Conservation (phyloP, 2,888 invertebrate genomes). For the Metopia argyrocephala region DNA sequence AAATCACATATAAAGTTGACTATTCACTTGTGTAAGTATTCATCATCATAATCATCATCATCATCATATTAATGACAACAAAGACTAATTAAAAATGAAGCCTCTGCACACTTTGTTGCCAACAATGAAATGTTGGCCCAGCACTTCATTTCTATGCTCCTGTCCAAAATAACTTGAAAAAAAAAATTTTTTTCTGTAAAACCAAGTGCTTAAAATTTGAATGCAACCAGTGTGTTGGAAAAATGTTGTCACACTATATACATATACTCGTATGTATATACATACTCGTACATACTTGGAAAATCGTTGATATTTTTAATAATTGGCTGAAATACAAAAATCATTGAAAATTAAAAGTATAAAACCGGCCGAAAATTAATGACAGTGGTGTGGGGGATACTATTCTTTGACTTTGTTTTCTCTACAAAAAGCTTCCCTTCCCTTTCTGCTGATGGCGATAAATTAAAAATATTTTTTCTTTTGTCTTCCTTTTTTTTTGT, state of each 20-base stretch:
- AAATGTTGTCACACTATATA: constrained; percentile 56
- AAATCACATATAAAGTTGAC: not conserved
- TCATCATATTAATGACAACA: constrained; percentile 62
- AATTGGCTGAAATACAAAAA: constrained; percentile 50
- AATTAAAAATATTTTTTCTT: constrained; percentile 63
- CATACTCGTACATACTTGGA: too few species aligned
- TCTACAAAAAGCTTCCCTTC: not conserved
- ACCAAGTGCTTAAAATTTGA: not conserved
- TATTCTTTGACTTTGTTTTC: not conserved
- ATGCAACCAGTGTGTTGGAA: constrained; percentile 52
- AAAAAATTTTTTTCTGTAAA: not conserved
- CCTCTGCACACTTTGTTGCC: not conserved
- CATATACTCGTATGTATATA: too few species aligned
- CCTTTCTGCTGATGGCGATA: constrained; percentile 45
- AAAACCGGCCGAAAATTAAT: constrained; percentile 16
- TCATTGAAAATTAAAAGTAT: not conserved
- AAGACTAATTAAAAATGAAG: constrained; percentile 60
- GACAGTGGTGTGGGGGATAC: too few species aligned
- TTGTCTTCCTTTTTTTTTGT: constrained; percentile 2
- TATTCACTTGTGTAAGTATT: constrained; percentile 45
- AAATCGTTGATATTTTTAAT: constrained; percentile 63
- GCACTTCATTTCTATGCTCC: too few species aligned
- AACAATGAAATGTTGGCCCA: not conserved
- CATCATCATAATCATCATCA: constrained; percentile 45
- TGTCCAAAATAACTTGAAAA: not conserved